These are phyloP conservation scores for Lottia gigantea DNA, from an alignment of 2,888 invertebrate genomes.

Conservation along the genomic window DNA sequence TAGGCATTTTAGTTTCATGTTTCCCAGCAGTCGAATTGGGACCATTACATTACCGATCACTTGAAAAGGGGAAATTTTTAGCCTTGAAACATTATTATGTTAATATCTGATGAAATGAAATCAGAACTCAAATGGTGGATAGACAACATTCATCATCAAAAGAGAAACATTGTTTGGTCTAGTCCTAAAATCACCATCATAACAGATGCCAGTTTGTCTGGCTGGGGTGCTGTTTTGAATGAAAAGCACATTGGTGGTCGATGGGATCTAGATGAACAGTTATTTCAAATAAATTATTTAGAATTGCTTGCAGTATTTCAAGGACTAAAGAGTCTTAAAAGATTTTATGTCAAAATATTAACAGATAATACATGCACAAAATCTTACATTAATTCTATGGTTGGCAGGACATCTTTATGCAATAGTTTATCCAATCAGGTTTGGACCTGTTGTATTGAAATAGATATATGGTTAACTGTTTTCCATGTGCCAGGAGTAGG, in stretches of 20 bases:
- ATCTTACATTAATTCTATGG: constrained; percentile 18
- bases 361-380: constrained; percentile 22
- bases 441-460: constrained; percentile 15
- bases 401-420: constrained; percentile 11
- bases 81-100: background rate
- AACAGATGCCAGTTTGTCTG: constrained; percentile 4
- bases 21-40: background rate
- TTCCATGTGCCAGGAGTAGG: constrained; percentile 11
- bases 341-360: constrained; percentile 14
- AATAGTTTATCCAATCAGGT: constrained; percentile 16
- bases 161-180: background rate
- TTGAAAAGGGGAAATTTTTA: background rate
- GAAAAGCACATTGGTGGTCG: constrained; percentile 1
- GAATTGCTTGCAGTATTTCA: constrained; percentile 16
- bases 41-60: background rate
- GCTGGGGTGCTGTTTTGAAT: constrained; percentile 3
- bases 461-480: constrained; percentile 1
- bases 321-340: too few relatives aligned
- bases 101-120: background rate
- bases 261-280: background rate
- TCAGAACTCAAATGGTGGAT: background rate
- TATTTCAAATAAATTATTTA: constrained; percentile 55
- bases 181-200: background rate
- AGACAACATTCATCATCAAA: background rate
- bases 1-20: background rate